These are phyloP conservation scores for Graphium colonna DNA, from an alignment of 2,888 invertebrate genomes.

Conservation along the genomic window DNA sequence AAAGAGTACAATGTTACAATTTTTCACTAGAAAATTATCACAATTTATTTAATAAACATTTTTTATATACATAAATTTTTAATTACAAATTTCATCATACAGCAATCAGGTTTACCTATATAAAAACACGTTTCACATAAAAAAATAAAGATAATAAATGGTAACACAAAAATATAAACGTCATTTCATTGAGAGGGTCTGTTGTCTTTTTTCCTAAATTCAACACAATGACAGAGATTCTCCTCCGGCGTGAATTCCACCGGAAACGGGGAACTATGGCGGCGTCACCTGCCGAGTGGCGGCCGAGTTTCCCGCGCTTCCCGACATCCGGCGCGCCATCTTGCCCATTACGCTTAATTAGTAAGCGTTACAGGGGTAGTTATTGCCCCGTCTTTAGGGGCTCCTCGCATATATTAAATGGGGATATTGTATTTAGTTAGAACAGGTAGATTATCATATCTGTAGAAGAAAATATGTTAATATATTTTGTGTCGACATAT, in stretches of 20 bases:
- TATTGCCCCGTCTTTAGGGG: slow-evolving; percentile 11
- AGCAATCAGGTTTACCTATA: too few species aligned
- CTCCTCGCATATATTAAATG: slow-evolving; percentile 7
- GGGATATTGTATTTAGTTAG: not conserved
- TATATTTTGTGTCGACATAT: not conserved
- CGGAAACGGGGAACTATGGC: slow-evolving; percentile 14
- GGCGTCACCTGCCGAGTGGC: slow-evolving; percentile 35
- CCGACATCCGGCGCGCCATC: slow-evolving; percentile 58
- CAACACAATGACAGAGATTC: not conserved
- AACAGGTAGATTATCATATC: not conserved
- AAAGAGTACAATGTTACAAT: too few species aligned
- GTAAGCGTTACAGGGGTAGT: slow-evolving; percentile 38
- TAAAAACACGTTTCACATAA: too few species aligned
- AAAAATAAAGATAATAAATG: too few species aligned
- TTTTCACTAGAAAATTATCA: too few species aligned
- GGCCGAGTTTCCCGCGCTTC: slow-evolving; percentile 23
- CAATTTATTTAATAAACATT: too few species aligned
- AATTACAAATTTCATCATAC: too few species aligned
- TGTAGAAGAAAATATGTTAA: not conserved
- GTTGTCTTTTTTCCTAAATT: not conserved
- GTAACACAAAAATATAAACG: too few species aligned
- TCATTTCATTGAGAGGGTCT: not conserved
- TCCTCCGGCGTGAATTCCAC: not conserved
- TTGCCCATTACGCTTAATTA: slow-evolving; percentile 71
- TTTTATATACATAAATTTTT: too few species aligned